phyloP scores from a whole-genome alignment of 2,113 vertebrate genomes.

The Ellobius talpinus region DNA sequence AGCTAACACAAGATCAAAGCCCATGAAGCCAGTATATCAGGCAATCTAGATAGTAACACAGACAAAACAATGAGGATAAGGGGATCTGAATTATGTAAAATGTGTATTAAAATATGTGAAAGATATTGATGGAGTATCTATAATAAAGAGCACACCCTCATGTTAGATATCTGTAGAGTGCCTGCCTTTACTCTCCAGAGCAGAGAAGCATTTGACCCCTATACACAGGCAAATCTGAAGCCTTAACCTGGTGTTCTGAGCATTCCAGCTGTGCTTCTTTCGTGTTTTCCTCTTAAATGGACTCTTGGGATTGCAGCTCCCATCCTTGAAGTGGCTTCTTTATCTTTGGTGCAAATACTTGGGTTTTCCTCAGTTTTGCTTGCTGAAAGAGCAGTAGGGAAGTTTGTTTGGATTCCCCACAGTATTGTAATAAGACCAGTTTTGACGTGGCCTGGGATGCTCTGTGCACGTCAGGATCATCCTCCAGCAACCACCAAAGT shows the following conservation, averaged over 20 bases:
- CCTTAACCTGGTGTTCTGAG: background rate
- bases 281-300: background rate
- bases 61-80: background rate
- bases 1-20: background rate
- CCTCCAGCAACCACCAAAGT: background rate
- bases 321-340: background rate
- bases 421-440: background rate
- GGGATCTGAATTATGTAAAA: background rate
- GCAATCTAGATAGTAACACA: background rate
- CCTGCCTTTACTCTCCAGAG: background rate
- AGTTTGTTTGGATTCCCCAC: constrained; percentile 54
- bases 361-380: background rate
- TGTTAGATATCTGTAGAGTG: background rate
- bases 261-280: background rate
- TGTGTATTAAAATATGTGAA: background rate
- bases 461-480: background rate
- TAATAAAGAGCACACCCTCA: background rate
- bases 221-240: background rate
- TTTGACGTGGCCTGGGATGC: constrained; percentile 33
- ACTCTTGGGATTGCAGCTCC: background rate
- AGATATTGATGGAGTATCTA: background rate
- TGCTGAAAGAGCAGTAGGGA: constrained; percentile 10
- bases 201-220: background rate
- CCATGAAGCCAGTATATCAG: background rate
- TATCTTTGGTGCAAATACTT: background rate